Base-by-base conservation (phyloP, 1,140 invertebrate species). In the Holotrichia oblita region DNA sequence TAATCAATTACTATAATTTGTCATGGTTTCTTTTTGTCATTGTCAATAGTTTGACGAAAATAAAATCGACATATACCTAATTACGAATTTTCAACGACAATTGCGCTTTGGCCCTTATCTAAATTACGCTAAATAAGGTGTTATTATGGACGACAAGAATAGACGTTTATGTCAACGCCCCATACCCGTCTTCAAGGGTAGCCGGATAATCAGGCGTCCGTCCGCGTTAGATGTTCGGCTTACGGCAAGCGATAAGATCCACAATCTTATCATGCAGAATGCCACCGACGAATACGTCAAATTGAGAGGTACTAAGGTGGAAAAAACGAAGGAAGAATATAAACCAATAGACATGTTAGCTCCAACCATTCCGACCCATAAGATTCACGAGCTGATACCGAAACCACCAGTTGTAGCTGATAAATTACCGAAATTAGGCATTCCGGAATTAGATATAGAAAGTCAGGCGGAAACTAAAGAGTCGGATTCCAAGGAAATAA, bases 391-490 rank as follows among this genome's bases (percentile, higher is more conserved):
- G n/a, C n/a, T n/a, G n/a, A n/a, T n/a, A n/a, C n/a, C n/a, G n/a
- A n/a, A n/a, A n/a, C n/a, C n/a, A 9, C 20, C n/a, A 22, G 3
- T 8, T 4, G 17, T 22, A 22, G 61, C 61, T 0, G 61, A 64
- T 9, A 64, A 17, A 10, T 64, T 64, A 27, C 61, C 61, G 6
- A 64, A 64, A 20, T 64, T 64, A 64, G 61, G 61, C 6, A 64
- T 64, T 20, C 61, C 61, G 17, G 61, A 14, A 17, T 17, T 64
- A 8, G 61, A 64, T 22, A 64, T 10, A 12, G 17, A 20, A 64
- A 20, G n/a, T n/a, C n/a, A n/a, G n/a, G n/a, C n/a, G n/a, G n/a
- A n/a, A n/a, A n/a, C n/a, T n/a, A n/a, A n/a, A n/a, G n/a, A 3
- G 22, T 9, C 61, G 61, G 17, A 6, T 20, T 20, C 61, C 10